These are phyloP conservation scores for Oxyscelio sp. DNA, from an alignment of 2,888 invertebrate species.

Conservation along the genomic window DNA sequence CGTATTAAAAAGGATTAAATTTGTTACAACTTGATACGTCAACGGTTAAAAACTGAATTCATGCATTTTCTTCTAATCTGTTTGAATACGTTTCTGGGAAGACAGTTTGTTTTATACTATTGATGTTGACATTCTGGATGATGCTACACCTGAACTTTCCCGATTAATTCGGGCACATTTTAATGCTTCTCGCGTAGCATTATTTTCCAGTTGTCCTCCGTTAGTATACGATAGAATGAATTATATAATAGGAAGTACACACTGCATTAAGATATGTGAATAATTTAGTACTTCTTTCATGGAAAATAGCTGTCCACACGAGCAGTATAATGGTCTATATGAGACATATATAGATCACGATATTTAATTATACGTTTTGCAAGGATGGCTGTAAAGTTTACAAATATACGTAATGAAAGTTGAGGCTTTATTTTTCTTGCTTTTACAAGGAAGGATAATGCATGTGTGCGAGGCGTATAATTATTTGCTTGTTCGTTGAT, in stretches of 20 bases:
- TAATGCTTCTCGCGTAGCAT: not conserved
- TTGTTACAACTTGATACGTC: no score
- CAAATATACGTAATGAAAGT: not conserved
- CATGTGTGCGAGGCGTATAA: no score
- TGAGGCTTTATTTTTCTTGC: no score
- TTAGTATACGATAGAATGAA: not conserved
- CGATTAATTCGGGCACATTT: not conserved
- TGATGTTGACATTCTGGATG: no score
- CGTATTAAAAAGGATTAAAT: no score
- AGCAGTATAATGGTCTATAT: slow-evolving; percentile 3
- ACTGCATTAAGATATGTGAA: slow-evolving; percentile 11
- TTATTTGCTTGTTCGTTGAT: no score
- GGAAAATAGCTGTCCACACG: not conserved
- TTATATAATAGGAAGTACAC: slow-evolving; percentile 7
- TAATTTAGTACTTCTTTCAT: slow-evolving; percentile 19
- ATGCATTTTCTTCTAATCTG: no score
- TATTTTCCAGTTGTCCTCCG: not conserved
- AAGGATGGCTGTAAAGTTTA: not conserved
- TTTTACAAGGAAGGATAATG: no score
- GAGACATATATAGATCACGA: not conserved
- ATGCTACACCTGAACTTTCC: no score
- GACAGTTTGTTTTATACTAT: no score
- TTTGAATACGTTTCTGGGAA: no score
- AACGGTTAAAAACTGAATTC: no score
- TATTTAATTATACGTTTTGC: not conserved